Conservation (phyloP, 2,797 vertebrate genomes). For the Tolypeutes matacus region DNA sequence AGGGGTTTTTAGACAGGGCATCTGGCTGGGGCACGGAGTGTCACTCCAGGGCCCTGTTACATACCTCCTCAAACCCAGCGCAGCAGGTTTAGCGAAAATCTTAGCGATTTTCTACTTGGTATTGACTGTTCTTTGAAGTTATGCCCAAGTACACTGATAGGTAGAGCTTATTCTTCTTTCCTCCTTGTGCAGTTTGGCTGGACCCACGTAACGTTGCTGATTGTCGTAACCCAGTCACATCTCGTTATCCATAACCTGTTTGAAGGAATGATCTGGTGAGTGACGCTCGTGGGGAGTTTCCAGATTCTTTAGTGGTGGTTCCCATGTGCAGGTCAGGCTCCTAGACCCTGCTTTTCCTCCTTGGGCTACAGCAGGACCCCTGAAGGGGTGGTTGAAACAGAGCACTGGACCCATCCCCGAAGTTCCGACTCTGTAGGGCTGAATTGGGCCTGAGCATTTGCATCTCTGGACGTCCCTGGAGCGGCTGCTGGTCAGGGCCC, state of each 20-base stretch:
- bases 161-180: neutral
- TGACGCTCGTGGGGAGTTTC: neutral
- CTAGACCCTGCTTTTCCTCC: neutral
- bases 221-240: conserved; percentile 99
- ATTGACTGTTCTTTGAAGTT: neutral
- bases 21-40: neutral
- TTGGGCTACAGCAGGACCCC: neutral
- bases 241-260: conserved; percentile 99
- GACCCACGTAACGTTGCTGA: conserved; percentile 98
- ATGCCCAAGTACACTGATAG: neutral
- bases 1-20: neutral
- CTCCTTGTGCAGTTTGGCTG: conserved; percentile 94
- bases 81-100: too few species aligned
- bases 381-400: neutral
- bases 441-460: neutral
- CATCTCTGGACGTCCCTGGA: neutral
- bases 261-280: conserved; percentile 99
- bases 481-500: neutral
- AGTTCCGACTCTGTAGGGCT: neutral
- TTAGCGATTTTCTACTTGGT: neutral
- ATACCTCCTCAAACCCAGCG: neutral
- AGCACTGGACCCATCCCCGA: neutral
- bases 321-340: neutral
- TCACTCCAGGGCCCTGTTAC: neutral
- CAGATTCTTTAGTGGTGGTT: neutral